These are phyloP conservation scores for Pygocentrus nattereri DNA, from an alignment of 2,797 vertebrate genomes.

Conservation along the genomic window DNA sequence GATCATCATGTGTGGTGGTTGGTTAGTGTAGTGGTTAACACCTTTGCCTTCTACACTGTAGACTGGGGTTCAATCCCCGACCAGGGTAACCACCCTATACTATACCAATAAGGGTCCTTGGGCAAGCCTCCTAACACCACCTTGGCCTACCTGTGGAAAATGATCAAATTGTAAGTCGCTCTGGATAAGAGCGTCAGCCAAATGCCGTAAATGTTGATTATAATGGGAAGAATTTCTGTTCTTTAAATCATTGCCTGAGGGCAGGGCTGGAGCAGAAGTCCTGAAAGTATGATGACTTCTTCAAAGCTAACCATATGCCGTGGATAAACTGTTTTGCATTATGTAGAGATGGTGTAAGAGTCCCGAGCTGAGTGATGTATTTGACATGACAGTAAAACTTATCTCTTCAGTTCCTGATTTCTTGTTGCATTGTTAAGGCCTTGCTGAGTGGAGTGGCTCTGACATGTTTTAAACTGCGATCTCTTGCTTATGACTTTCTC, in stretches of 20 bases:
- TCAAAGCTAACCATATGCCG: not conserved
- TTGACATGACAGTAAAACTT: not conserved
- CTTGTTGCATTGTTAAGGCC: not conserved
- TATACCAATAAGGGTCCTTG: no score
- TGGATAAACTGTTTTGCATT: no score
- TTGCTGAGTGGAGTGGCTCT: not conserved
- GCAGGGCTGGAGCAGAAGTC: not conserved
- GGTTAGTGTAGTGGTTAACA: no score
- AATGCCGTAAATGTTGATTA: no score
- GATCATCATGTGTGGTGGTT: no score
- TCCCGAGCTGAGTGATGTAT: not conserved
- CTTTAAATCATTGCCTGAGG: not conserved
- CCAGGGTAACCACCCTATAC: no score
- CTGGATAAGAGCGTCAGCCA: no score
- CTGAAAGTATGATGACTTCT: not conserved
- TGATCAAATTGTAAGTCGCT: no score
- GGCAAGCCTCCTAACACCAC: no score
- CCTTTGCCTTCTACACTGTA: no score
- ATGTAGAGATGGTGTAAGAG: not conserved
- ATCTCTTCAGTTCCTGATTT: not conserved
- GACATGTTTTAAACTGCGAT: not conserved
- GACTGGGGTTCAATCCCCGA: no score
- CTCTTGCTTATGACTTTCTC: not conserved
- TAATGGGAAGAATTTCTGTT: not conserved
- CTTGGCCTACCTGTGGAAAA: no score